Evolutionary conservation across 2,888 invertebrate species (phyloP), one percentile per base, ranked within the genome.

Genomic region (Pyrocoelia pectoralis): DNA sequence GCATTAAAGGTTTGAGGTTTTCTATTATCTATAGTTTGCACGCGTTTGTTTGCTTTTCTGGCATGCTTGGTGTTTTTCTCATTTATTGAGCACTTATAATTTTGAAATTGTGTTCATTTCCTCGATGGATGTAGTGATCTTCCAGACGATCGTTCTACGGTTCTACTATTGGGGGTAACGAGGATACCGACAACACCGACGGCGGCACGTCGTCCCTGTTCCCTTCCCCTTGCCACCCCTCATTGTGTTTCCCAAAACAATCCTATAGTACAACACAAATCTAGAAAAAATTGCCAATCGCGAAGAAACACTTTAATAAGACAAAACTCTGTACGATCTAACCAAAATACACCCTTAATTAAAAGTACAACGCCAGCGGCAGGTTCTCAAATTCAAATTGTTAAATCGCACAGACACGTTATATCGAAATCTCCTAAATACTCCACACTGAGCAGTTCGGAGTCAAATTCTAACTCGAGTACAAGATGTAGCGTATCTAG

Each of bases 141-240:
- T 61, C 87, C 88, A 18, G 87, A 87, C 76, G 87, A 87, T 72
- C 84, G 84, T 74, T 84, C 86, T 68, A 84, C 87, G 54, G 87
- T 88, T 52, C 83, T 87, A 63, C 84, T 88, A 53, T 78, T 88
- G 76, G 87, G 87, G 65, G 87, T 87, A 65, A 87, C 85, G 78
- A 87, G 86, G 77, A 85, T 81, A 68, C 79, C 81, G 66, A 78
- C 81, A 33, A 80, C 82, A 43, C 81, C 81, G 64, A 64, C 75
- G 64, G 75, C 77, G 56, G 72, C 77, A 33, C 79, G 79, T 63
- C 77, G 74, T 56, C 68, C 79, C 75, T 76, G 74, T 52, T 76
- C 79, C 62, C 72, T 79, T 29, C 78, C 79, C 61, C 71, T 77
- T 29, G 70, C 67, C 63, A 61, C 68, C 51, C 69, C 53, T 50